These are phyloP conservation scores for Chymomyza procnemis DNA, from an alignment of 2,888 invertebrate genomes.

Conservation along the genomic window DNA sequence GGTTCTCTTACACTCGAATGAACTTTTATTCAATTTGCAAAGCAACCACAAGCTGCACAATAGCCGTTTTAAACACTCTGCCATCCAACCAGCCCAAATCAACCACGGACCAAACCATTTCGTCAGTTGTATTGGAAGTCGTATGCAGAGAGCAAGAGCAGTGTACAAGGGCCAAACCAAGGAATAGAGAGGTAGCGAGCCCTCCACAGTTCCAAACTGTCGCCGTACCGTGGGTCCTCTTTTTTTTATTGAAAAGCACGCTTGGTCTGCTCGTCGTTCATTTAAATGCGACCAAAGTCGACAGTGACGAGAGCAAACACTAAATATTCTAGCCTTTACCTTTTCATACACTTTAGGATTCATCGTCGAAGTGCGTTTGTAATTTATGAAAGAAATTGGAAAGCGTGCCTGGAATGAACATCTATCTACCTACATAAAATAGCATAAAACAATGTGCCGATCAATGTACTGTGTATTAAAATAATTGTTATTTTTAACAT, in stretches of 20 bases:
- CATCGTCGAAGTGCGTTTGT: neutral
- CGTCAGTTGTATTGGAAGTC: neutral
- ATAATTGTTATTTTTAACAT: no score
- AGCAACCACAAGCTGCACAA: constrained; percentile 74
- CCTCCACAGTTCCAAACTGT: neutral
- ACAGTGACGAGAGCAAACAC: neutral
- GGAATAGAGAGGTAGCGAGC: neutral
- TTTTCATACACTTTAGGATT: neutral
- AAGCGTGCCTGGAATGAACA: neutral
- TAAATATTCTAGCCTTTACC: neutral
- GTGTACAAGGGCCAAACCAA: neutral
- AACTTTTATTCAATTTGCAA: constrained; percentile 75
- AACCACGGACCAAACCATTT: neutral
- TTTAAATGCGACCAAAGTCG: constrained; percentile 57
- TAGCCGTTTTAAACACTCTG: constrained; percentile 68
- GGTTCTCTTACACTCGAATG: constrained; percentile 74
- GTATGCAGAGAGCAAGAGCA: neutral
- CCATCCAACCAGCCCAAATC: constrained; percentile 39
- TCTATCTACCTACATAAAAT: neutral
- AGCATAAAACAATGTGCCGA: neutral
- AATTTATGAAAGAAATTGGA: neutral
- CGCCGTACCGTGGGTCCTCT: constrained; percentile 21
- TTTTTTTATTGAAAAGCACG: neutral
- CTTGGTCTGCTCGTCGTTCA: constrained; percentile 44
- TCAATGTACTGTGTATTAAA: no score